These are phyloP conservation scores for Caenorhabditis macrosperma DNA, from an alignment of 2,888 invertebrate species.

Conservation along the genomic window DNA sequence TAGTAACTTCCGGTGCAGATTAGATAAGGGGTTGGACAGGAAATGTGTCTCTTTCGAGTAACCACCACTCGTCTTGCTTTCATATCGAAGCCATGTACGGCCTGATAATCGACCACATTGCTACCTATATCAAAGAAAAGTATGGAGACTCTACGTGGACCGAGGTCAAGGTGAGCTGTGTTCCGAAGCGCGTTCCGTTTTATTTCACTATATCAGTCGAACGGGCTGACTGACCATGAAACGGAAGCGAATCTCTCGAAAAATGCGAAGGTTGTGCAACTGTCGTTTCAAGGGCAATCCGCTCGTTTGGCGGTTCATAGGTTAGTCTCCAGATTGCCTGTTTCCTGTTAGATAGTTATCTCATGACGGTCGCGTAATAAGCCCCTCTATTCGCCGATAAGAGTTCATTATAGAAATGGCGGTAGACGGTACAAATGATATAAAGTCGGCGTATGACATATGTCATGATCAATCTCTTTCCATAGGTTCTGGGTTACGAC, in stretches of 20 bases:
- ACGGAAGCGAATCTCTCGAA: neutral
- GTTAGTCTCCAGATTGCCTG: slow-evolving; percentile 21
- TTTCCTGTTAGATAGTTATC: slow-evolving; percentile 54
- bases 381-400: slow-evolving; percentile 14
- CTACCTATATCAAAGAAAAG: slow-evolving; percentile 92
- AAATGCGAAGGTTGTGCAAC: slow-evolving; percentile 38
- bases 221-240: slow-evolving; percentile 21
- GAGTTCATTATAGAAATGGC: slow-evolving; percentile 9
- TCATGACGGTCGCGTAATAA: slow-evolving; percentile 45
- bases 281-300: slow-evolving; percentile 45
- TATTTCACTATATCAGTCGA: neutral
- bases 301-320: slow-evolving; percentile 37
- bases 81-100: slow-evolving; percentile 88
- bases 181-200: too few relatives aligned
- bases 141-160: slow-evolving; percentile 94
- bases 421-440: slow-evolving; percentile 13
- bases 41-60: slow-evolving; percentile 20
- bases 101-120: slow-evolving; percentile 92
- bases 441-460: slow-evolving; percentile 28
- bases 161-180: slow-evolving; percentile 68
- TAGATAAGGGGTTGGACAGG: slow-evolving; percentile 20
- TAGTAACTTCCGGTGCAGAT: slow-evolving; percentile 44
- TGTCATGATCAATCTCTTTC: slow-evolving; percentile 49
- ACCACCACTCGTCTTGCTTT: neutral
- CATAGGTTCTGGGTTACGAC: slow-evolving; percentile 18